Evolutionary conservation across 2,797 vertebrate genomes (phyloP).

Genomic region (Poeciliopsis presidionis): DNA sequence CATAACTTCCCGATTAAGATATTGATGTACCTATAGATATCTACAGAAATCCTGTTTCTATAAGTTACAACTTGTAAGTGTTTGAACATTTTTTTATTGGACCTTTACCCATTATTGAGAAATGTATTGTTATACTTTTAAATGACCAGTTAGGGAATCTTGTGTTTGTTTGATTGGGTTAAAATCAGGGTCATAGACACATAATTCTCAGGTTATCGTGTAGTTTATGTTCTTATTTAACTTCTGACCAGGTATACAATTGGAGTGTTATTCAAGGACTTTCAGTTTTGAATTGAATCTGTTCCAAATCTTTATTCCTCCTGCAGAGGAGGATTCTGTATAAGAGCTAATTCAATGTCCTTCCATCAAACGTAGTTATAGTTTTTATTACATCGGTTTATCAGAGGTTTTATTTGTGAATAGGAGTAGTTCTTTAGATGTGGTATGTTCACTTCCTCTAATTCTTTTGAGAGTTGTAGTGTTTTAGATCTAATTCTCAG

Average conservation of each 20-base stretch:
- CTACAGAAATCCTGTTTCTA: not conserved
- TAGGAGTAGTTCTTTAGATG: not conserved
- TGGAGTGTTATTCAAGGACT: no score
- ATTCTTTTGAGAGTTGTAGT: not conserved
- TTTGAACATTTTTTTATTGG: not conserved
- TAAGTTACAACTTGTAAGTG: not conserved
- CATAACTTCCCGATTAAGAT: not conserved
- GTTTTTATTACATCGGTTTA: not conserved
- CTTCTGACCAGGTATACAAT: no score
- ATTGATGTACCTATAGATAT: not conserved
- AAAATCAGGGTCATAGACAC: no score
- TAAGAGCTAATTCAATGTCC: no score
- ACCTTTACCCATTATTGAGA: not conserved
- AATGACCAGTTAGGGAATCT: no score
- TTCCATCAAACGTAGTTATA: not conserved
- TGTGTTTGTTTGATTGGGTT: no score
- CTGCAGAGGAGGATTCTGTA: no score
- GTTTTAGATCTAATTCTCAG: not conserved
- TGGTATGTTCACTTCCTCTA: not conserved
- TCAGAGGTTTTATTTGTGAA: not conserved
- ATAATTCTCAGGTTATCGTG: no score
- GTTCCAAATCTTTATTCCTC: no score
- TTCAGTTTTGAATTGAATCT: no score
- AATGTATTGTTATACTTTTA: not conserved
- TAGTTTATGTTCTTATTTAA: no score